Conservation (phyloP, 2,888 invertebrate genomes). For the Panopea generosa region DNA sequence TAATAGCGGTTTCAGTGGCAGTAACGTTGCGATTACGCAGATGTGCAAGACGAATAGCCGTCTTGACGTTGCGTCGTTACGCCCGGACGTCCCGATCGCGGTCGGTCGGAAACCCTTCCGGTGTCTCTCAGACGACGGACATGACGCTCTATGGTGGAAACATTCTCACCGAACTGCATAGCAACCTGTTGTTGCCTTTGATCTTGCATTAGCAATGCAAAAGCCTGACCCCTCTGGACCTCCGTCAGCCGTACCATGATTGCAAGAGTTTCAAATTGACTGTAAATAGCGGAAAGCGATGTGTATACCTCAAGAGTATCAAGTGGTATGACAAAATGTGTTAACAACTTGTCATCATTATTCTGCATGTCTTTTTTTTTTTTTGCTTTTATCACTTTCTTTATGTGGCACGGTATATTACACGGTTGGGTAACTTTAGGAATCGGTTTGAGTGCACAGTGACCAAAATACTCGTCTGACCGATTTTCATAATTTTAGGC, state of each 20-base stretch:
- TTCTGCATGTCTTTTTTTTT: not conserved
- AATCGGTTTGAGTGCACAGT: too few relatives aligned
- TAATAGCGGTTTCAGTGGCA: conserved; percentile 14
- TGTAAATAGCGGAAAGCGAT: conserved; percentile 8
- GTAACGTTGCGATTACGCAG: conserved; percentile 21
- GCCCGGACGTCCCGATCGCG: conserved; percentile 17
- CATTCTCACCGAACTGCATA: conserved; percentile 20
- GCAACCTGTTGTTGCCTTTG: conserved; percentile 26
- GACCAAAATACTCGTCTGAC: too few relatives aligned
- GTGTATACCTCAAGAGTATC: not conserved
- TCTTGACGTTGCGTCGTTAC: conserved; percentile 12
- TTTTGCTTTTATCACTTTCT: not conserved
- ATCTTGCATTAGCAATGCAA: conserved; percentile 29
- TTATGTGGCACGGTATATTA: not conserved
- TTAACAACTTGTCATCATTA: not conserved
- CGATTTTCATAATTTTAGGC: too few relatives aligned
- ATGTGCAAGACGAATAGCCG: conserved; percentile 26
- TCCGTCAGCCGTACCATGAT: conserved; percentile 20
- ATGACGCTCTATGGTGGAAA: conserved; percentile 41
- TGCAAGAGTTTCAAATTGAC: not conserved
- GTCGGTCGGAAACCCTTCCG: conserved; percentile 23
- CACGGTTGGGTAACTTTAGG: too few relatives aligned
- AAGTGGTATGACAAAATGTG: conserved; percentile 11
- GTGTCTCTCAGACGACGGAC: conserved; percentile 29
- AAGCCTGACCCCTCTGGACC: conserved; percentile 18